A percentile compares a stretch with the other conserved stretches of the same genome.
These are phyloP conservation scores for Meda fulgida DNA, from an alignment of 2,797 vertebrate genomes.

Conservation along the genomic window DNA sequence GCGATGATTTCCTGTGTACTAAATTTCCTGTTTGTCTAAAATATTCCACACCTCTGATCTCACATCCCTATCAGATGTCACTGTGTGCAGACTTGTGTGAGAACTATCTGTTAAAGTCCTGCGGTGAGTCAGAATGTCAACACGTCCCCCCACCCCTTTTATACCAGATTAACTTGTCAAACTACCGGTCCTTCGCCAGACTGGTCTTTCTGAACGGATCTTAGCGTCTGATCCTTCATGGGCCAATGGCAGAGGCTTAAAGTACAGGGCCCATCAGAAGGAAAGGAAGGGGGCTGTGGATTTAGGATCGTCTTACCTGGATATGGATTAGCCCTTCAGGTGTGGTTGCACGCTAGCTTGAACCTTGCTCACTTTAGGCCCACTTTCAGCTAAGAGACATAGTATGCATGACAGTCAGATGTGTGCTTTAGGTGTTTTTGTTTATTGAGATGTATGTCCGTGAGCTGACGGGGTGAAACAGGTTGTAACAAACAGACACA, in stretches of 20 bases:
- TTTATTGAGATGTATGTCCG: neutral
- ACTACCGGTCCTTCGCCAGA: constrained; percentile 78
- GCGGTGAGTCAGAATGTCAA: constrained; percentile 66
- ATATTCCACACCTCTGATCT: constrained; percentile 37
- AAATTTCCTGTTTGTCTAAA: constrained; percentile 17
- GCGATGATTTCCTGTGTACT: neutral
- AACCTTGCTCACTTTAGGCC: constrained; percentile 15
- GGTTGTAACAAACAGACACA: neutral
- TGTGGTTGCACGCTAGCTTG: constrained; percentile 76
- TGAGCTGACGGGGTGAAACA: constrained; percentile 9
- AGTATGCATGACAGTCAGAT: neutral
- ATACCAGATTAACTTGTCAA: constrained; percentile 85
- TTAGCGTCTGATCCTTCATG: constrained; percentile 78
- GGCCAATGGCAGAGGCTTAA: constrained; percentile 78
- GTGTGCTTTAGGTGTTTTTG: neutral
- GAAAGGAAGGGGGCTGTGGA: constrained; percentile 71
- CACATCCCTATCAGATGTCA: constrained; percentile 41
- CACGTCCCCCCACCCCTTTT: constrained; percentile 53
- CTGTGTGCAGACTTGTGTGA: constrained; percentile 44
- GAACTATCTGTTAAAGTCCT: constrained; percentile 57
- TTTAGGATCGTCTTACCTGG: constrained; percentile 85
- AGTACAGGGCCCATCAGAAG: constrained; percentile 43
- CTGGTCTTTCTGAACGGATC: constrained; percentile 80
- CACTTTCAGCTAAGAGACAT: neutral
- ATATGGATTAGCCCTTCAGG: constrained; percentile 79